Percentiles rank a stretch among this genome's conserved stretches.
Conservation (phyloP, 2,113 vertebrate species). For the Eclectus roratus region DNA sequence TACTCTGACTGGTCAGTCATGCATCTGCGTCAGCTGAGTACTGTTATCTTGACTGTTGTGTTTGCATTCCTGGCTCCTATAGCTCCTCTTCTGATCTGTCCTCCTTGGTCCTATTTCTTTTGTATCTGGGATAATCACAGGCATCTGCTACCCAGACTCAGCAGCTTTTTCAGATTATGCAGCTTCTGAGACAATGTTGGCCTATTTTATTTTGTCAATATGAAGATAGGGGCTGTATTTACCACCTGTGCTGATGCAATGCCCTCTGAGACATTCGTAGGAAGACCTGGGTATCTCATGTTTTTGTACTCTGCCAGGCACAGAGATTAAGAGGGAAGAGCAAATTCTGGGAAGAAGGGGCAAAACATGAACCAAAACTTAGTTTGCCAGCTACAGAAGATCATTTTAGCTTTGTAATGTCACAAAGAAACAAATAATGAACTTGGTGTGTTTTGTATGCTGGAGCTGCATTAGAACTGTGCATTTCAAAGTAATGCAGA, state of each 20-base stretch:
- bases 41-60: not conserved
- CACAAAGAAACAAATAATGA: not conserved
- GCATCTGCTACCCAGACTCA: not conserved
- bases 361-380: not conserved
- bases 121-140: not conserved
- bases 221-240: constrained; percentile 8
- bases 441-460: not conserved
- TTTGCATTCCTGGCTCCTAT: not conserved
- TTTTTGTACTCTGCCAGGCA: not conserved
- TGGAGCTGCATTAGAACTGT: not conserved
- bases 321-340: not conserved
- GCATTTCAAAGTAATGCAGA: not conserved
- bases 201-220: constrained; percentile 34
- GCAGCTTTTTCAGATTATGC: constrained; percentile 7
- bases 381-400: not conserved
- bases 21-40: not conserved
- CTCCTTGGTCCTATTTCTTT: not conserved
- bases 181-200: not conserved
- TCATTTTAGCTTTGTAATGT: not conserved
- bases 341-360: not conserved
- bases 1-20: not conserved
- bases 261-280: not conserved
- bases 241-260: not conserved
- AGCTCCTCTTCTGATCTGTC: not conserved
- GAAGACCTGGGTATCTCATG: not conserved